Percentiles rank a stretch among this genome's conserved stretches.
Evolutionary conservation across 1,140 invertebrate genomes (phyloP).

Genomic region (Drosophila azteca): DNA sequence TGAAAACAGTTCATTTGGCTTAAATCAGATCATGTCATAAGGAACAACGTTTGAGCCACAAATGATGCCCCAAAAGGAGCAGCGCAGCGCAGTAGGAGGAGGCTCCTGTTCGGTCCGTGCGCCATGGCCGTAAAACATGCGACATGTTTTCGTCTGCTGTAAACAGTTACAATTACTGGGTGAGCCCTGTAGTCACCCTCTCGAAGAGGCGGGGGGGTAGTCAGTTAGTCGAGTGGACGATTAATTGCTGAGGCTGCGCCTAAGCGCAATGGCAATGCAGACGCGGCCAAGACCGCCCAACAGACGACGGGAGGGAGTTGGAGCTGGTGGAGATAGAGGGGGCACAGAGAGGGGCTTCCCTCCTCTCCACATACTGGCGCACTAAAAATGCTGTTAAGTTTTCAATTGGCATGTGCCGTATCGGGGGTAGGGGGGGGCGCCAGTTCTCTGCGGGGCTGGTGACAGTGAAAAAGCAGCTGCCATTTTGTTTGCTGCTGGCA

Average conservation of each 20-base stretch:
- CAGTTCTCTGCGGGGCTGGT: background rate
- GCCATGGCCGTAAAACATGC: constrained; percentile 40
- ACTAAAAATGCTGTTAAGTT: constrained; percentile 66
- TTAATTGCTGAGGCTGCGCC: constrained; percentile 45
- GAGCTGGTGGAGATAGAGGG: too few species aligned
- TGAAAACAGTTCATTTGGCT: background rate
- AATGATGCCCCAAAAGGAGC: constrained; percentile 4
- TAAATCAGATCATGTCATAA: constrained; percentile 34
- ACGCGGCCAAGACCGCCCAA: too few species aligned
- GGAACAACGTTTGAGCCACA: constrained; percentile 15
- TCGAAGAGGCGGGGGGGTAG: background rate
- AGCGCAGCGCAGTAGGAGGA: too few species aligned
- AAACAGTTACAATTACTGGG: constrained; percentile 54
- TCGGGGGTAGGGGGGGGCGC: background rate
- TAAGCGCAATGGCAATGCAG: constrained; percentile 18
- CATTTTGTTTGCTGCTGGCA: constrained; percentile 49
- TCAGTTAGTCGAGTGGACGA: constrained; percentile 44
- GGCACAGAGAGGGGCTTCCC: too few species aligned
- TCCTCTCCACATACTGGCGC: constrained; percentile 20
- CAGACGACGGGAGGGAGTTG: too few species aligned
- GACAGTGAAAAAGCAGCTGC: constrained; percentile 39
- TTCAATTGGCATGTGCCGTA: constrained; percentile 51
- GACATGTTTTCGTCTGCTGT: constrained; percentile 50
- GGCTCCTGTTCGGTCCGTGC: too few species aligned
- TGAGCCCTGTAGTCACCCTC: too few species aligned